phyloP scores from a whole-genome alignment of 2,797 vertebrate genomes.

The Artibeus jamaicensis region DNA sequence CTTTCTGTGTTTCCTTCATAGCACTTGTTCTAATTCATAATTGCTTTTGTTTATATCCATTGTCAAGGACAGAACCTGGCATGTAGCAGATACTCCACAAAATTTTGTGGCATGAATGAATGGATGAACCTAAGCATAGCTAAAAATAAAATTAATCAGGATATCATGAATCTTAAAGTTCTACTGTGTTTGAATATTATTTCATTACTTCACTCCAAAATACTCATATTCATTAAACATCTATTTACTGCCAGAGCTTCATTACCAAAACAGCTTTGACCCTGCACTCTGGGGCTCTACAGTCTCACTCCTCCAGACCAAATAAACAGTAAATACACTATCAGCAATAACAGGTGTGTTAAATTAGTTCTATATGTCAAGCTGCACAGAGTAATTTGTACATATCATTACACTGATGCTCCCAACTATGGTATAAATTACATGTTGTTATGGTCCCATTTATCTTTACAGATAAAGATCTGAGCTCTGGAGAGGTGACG shows the following conservation, averaged over 20 bases:
- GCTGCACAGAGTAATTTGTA: neutral
- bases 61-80: neutral
- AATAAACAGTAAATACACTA: neutral
- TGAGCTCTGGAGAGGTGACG: neutral
- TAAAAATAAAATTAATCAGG: neutral
- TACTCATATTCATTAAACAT: neutral
- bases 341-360: neutral
- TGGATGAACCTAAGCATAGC: neutral
- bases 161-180: neutral
- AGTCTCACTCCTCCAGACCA: neutral
- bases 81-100: neutral
- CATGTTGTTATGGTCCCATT: neutral
- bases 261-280: neutral
- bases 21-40: neutral
- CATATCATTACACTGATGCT: neutral
- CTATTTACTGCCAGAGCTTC: neutral
- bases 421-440: neutral
- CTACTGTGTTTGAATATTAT: neutral
- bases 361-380: neutral
- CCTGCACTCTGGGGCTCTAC: rapidly evolving
- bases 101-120: neutral
- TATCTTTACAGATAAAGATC: neutral
- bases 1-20: neutral
- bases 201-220: neutral
- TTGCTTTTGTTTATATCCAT: neutral